Conservation (phyloP, 2,113 vertebrate genomes). For the Scomber colias region DNA sequence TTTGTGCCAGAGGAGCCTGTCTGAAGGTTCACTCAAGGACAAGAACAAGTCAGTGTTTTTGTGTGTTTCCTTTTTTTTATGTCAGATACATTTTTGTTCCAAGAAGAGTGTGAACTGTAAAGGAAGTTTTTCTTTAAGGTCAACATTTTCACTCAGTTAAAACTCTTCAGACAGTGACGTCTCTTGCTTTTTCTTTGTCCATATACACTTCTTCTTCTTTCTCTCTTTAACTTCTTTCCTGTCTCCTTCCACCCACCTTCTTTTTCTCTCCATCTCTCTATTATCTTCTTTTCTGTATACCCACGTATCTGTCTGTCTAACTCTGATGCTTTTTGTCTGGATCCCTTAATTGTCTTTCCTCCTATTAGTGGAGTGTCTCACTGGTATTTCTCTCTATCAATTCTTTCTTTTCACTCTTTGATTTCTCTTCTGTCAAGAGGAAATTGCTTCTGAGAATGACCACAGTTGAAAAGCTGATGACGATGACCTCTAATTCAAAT, state of each 20-base stretch:
- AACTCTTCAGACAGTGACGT: conserved; percentile 3
- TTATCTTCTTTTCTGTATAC: not conserved
- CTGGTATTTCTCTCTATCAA: conserved; percentile 20
- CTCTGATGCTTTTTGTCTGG: not conserved
- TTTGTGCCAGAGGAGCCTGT: conserved; percentile 17
- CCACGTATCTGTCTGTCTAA: not conserved
- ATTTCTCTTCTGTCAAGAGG: conserved; percentile 22
- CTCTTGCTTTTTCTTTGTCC: not conserved
- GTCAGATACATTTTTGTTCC: conserved; percentile 44
- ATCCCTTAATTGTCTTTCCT: conserved; percentile 26
- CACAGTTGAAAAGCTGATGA: conserved; percentile 22
- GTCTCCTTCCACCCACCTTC: conserved; percentile 1
- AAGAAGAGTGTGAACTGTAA: conserved; percentile 54
- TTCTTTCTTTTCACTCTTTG: conserved; percentile 43
- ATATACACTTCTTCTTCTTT: conserved; percentile 3
- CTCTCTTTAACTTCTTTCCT: not conserved
- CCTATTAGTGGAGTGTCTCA: conserved; percentile 13
- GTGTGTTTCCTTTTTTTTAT: conserved; percentile 58
- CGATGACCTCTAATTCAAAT: conserved; percentile 43
- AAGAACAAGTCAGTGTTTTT: conserved; percentile 23
- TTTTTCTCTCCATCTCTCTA: conserved; percentile 10
- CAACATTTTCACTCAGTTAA: conserved; percentile 36
- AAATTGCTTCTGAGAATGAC: conserved; percentile 60
- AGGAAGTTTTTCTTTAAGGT: conserved; percentile 33
- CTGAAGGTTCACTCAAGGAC: conserved; percentile 47